Evolutionary conservation across 2,113 vertebrate species (phyloP).

Genomic region (Myotis lucifugus): DNA sequence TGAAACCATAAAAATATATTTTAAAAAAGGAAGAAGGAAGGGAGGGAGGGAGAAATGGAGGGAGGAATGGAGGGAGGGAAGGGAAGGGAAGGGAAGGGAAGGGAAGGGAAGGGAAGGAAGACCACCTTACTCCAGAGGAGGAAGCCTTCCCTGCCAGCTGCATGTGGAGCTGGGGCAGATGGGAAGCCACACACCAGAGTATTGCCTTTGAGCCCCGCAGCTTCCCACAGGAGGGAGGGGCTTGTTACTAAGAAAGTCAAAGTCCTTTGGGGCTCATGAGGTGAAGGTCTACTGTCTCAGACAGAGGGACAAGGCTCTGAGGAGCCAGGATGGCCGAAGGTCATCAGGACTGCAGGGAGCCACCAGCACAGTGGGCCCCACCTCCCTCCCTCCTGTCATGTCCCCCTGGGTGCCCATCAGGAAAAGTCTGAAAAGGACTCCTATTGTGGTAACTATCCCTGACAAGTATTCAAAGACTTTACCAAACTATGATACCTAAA

Average conservation of each 20-base stretch:
- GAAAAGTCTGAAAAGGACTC: background rate
- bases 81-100: too few species aligned
- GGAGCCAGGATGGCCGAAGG: background rate
- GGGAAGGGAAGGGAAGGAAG: too few species aligned
- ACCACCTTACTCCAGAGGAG: background rate
- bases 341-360: too few species aligned
- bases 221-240: accelerated
- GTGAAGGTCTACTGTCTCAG: background rate
- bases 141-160: background rate
- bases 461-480: background rate
- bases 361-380: accelerated
- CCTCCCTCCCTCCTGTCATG: background rate
- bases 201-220: accelerated
- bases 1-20: too few species aligned
- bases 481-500: background rate
- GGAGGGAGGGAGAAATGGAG: too few species aligned
- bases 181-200: background rate
- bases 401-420: background rate
- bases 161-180: background rate
- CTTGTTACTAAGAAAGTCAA: background rate
- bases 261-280: background rate
- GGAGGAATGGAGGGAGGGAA: too few species aligned
- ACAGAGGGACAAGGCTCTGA: accelerated
- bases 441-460: background rate
- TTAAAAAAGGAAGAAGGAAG: too few species aligned